A percentile compares a stretch with the other conserved stretches of the same genome.
These are phyloP conservation scores for Clarias laeviceps DNA, from an alignment of 2,797 vertebrate genomes.

Conservation along the genomic window DNA sequence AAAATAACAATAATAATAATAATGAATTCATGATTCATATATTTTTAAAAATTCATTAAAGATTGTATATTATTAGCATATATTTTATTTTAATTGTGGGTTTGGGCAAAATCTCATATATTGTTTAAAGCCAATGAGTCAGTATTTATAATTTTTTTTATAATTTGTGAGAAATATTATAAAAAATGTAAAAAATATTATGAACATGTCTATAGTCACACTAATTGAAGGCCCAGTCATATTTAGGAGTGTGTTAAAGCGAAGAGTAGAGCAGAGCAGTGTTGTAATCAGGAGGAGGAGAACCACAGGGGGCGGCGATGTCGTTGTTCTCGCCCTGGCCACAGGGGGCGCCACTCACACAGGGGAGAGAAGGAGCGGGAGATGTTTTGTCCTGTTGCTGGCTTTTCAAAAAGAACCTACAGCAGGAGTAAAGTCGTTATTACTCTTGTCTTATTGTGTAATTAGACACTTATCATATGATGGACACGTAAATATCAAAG, in stretches of 20 bases:
- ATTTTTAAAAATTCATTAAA: too few species aligned
- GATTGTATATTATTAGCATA: too few species aligned
- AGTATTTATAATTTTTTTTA: background rate
- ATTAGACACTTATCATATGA: background rate
- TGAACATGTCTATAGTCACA: background rate
- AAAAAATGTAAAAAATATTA: background rate
- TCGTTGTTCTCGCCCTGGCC: slow-evolving; percentile 63
- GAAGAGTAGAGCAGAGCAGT: slow-evolving; percentile 73
- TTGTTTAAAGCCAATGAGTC: background rate
- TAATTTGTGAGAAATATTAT: background rate
- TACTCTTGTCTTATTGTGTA: too few species aligned
- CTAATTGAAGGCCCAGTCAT: background rate
- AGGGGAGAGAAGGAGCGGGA: slow-evolving; percentile 60
- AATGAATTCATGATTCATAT: background rate
- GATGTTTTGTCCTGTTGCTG: slow-evolving; percentile 72
- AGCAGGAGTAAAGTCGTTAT: slow-evolving; percentile 13
- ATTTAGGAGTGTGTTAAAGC: slow-evolving; percentile 60
- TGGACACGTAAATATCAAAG: background rate
- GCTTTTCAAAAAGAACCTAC: slow-evolving; percentile 75
- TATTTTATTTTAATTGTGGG: too few species aligned
- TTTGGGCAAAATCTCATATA: background rate
- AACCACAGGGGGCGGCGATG: slow-evolving; percentile 58
- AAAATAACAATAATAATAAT: background rate
- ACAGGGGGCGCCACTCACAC: slow-evolving; percentile 68
- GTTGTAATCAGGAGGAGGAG: slow-evolving; percentile 81